Percentiles rank a stretch among this genome's conserved stretches.
Evolutionary conservation across 2,113 vertebrate genomes (phyloP).

Genomic region (Pheucticus melanocephalus): DNA sequence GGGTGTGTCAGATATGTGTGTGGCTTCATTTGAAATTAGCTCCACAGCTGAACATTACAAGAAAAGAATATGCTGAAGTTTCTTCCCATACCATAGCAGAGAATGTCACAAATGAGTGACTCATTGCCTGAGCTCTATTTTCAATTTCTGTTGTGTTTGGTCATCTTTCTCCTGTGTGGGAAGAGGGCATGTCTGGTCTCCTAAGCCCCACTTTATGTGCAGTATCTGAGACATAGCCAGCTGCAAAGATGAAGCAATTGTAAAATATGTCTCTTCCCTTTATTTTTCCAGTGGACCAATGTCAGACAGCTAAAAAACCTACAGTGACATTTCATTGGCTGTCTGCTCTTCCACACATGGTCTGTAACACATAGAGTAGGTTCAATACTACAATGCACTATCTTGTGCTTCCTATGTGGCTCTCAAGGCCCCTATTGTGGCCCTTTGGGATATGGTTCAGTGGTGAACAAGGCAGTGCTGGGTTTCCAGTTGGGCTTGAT

Average conservation of each 20-base stretch:
- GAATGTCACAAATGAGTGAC: neutral
- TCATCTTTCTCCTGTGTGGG: neutral
- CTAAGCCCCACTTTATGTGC: neutral
- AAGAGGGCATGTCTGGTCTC: neutral
- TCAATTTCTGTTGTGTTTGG: neutral
- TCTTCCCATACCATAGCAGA: neutral
- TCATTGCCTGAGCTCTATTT: conserved; percentile 21
- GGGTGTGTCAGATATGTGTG: neutral
- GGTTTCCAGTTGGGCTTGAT: neutral
- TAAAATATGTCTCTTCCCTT: neutral
- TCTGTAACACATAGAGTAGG: neutral
- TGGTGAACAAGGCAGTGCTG: neutral
- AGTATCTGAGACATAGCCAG: neutral
- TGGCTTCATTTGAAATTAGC: conserved; percentile 29
- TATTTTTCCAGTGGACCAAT: neutral
- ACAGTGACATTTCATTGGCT: neutral
- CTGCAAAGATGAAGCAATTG: neutral
- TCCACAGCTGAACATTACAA: neutral
- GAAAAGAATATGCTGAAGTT: neutral
- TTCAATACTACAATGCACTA: neutral
- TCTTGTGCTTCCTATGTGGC: neutral
- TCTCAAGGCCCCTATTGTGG: neutral
- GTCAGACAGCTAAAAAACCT: neutral
- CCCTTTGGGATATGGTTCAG: neutral
- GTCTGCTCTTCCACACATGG: neutral